Percentiles rank a stretch among this genome's conserved stretches.
Conservation (phyloP, 2,797 vertebrate species). For the Margarornis squamiger region DNA sequence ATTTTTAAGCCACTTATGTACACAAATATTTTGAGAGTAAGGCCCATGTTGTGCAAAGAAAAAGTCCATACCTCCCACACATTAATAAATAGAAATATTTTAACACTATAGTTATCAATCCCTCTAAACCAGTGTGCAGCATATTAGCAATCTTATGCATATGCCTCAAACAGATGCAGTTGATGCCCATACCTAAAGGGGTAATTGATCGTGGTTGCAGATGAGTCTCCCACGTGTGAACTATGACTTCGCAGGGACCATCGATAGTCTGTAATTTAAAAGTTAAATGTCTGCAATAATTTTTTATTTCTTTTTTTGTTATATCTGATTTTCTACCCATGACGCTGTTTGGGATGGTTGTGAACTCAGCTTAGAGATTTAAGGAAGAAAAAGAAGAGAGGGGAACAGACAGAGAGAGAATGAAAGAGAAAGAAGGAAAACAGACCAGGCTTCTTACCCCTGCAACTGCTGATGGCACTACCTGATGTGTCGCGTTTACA, state of each 20-base stretch:
- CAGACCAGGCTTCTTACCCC: constrained; percentile 64
- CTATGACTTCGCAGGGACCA: constrained; percentile 95
- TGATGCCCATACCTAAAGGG: constrained; percentile 94
- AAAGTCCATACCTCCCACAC: constrained; percentile 44
- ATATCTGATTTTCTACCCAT: constrained; percentile 75
- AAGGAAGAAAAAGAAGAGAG: background rate
- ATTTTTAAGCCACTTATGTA: constrained; percentile 48
- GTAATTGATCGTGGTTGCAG: constrained; percentile 94
- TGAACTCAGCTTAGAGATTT: constrained; percentile 57
- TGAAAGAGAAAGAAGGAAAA: constrained; percentile 30
- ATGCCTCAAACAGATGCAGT: constrained; percentile 82
- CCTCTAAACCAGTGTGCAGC: constrained; percentile 75
- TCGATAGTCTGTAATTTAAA: constrained; percentile 93
- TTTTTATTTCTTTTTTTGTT: constrained; percentile 75
- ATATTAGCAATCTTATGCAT: constrained; percentile 80
- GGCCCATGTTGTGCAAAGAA: constrained; percentile 62
- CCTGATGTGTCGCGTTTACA: background rate
- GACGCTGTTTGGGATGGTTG: constrained; percentile 70
- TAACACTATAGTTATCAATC: constrained; percentile 50
- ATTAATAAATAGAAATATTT: constrained; percentile 47
- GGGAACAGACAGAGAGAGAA: background rate
- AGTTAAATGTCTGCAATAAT: constrained; percentile 83
- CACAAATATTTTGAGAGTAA: constrained; percentile 61
- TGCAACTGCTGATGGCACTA: background rate
- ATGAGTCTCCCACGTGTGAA: constrained; percentile 99